Evolutionary conservation across 2,797 vertebrate genomes (phyloP).

Genomic region (Aplochiton taeniatus): DNA sequence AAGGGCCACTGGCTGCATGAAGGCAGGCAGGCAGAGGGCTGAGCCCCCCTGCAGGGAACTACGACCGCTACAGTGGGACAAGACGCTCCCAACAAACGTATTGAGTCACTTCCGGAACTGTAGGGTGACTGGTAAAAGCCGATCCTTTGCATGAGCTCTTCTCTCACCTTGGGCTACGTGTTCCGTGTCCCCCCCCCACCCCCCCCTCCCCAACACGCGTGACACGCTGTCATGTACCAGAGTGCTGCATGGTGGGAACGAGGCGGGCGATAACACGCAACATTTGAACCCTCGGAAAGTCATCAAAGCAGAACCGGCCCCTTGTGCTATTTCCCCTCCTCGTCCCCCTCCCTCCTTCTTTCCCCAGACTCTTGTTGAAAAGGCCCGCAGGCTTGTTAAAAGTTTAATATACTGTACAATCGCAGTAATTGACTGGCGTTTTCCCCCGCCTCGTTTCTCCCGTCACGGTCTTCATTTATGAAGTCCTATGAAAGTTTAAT

Average conservation of each 20-base stretch:
- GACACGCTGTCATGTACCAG: slow-evolving; percentile 32
- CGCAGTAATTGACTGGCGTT: slow-evolving; percentile 76
- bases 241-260: slow-evolving; percentile 47
- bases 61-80: slow-evolving; percentile 48
- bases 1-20: slow-evolving; percentile 70
- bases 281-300: slow-evolving; percentile 61
- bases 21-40: slow-evolving; percentile 54
- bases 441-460: slow-evolving; percentile 60
- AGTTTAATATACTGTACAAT: slow-evolving; percentile 78
- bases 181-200: too few relatives aligned
- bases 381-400: slow-evolving; percentile 67
- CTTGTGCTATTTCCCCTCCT: slow-evolving; percentile 54
- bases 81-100: slow-evolving; percentile 34
- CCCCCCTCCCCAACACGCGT: background rate
- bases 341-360: slow-evolving; percentile 2
- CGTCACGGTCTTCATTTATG: slow-evolving; percentile 75
- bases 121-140: too few relatives aligned
- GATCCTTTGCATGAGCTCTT: too few relatives aligned
- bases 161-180: too few relatives aligned
- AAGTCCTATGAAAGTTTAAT: slow-evolving; percentile 78
- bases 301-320: slow-evolving; percentile 56
- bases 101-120: too few relatives aligned
- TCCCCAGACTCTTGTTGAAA: slow-evolving; percentile 52
- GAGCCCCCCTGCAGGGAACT: slow-evolving; percentile 39
- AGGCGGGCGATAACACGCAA: slow-evolving; percentile 52